Evolutionary conservation across 2,113 vertebrate genomes (phyloP), one percentile per base, ranked within the genome.

Genomic region (Hoplias malabaricus): DNA sequence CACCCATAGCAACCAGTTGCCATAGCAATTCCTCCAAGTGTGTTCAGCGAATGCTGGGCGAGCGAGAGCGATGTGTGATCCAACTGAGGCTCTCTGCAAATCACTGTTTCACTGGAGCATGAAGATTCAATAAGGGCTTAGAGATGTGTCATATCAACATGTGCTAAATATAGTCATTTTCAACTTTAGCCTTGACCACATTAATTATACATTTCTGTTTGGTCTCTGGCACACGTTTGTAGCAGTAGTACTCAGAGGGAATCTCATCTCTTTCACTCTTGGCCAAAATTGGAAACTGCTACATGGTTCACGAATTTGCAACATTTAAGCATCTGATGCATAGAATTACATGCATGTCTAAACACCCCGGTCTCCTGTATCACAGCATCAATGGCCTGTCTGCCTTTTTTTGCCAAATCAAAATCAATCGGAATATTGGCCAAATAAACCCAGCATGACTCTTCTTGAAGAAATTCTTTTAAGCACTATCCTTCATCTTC

Each of bases 1-100:
- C 90, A 90, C 91, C 84, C 73, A 79, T 91, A 88, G 91, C 91
- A 93, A 95, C 93, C 90, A 87, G 93, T 94, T 92, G 90, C 93
- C 91, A 94, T 94, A 89, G 93, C 88, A 87, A 94, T 90, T 88
- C 83, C 57, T 79, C 86, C 87, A 89, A 88, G 88, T 87, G 74
- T 80, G 80, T 82, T 84, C 77, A 68, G 73, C 65, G 80, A 84
- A 84, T 75, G 79, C 77, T 75, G 72, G 56, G 77, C 77, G 61
- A 74, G 71, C 75, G 77, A 79, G 80, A 79, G 68, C 16, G 61
- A 74, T 46, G 77, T 80, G 83, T 80, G 81, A 83, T 83, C 77
- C 77, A 82, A 40, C 68, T 73, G 43, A 77, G 77, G 68, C 76
- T 56, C 76, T 46, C 67, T 65, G 77, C 75, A 82, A 79, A 80